Base-by-base conservation (phyloP, 1,140 invertebrate species). In the Drosophila pruinosa region DNA sequence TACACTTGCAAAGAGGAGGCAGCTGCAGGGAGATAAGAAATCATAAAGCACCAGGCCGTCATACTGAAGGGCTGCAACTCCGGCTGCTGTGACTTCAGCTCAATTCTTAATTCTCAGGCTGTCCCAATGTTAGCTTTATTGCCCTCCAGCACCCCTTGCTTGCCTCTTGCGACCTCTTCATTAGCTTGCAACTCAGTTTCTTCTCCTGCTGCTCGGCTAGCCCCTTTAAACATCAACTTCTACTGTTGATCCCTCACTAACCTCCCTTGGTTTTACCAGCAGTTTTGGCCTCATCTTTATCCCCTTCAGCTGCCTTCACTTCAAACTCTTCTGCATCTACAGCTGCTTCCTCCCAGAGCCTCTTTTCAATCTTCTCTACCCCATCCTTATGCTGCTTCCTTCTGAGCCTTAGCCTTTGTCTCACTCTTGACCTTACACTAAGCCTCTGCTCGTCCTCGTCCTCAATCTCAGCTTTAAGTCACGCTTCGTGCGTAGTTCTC, bases 21-120 rank as follows among this genome's bases (percentile, higher is more conserved):
- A 65, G 50, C 67, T 67, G 67, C 72, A 58, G 47, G 74, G 78
- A 82, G 78, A 82, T 82, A 82, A 82, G 64, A 78, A 71, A 82
- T 82, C 78, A 82, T 82, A 82, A 82, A 52, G 59, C 78, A 72
- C 70, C 61, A 45, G 31, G 43, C 54, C n/a, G 15, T 54, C 8
- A 38, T 26, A 4, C 45, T 7, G 2, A 8, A 4, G 41, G 12
- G 21, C 21, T 22, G 4, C 21, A 7, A n/a, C n/a, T n/a, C n/a
- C n/a, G n/a, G n/a, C 26, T 34, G 10, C n/a, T 34, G 8, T 8
- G 2, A 2, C 34, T 36, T 22, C 21, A 14, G 12, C n/a, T n/a
- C n/a, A n/a, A n/a, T n/a, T n/a, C 7, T 21, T 10, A n/a, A n/a
- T 12, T 57, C 8, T 1, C 12, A 7, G 17, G 0, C 6, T 36